Base-by-base conservation (phyloP, 2,113 vertebrate species). In the Tapirus terrestris region DNA sequence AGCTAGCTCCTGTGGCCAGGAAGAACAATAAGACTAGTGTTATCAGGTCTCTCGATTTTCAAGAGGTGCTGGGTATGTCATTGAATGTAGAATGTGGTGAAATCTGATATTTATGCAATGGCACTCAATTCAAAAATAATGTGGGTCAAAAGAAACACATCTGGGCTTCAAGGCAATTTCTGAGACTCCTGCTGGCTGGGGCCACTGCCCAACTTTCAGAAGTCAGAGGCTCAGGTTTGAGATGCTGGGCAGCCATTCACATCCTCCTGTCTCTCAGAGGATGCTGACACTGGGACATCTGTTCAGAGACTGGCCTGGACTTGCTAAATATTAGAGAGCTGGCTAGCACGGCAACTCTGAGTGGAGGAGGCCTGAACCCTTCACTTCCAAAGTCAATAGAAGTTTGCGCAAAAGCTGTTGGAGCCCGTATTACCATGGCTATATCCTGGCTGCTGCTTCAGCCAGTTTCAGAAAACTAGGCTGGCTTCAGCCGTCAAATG, bases 401-500 rank as follows among this genome's bases (percentile, higher is more conserved):
- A 29, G 60, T 75, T 43, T 36, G 14, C 39, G 36, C 7, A 45
- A 29, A 77, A 88, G 39, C 13, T 83, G 21, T 7, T 33, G 43
- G 13, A 81, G 23, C 11, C 31, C n/a, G 20, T 76, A 36, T 77
- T 75, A 48, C 25, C 12, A 3, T 18, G 13, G 13, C 5, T 85
- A 23, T 75, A 70, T 75, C 56, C 33, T 92, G 82, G 33, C 6
- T 82, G 14, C n/a, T 79, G 39, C 77, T 86, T 89, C 4, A 43
- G 68, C 60, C 79, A 36, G 68, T 82, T 97, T 97, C 20, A 51
- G 60, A 89, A 94, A 97, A 94, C 9, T 7, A 65, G 53, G n/a
- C 77, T 83, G 8, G 33, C 76, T 75, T 91, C 51, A 88, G 5
- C 65, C 70, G 87, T 92, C 58, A 68, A 61, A 48, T 17, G 8